These are phyloP conservation scores for Tautogolabrus adspersus DNA, from an alignment of 2,113 vertebrate genomes.

Conservation along the genomic window DNA sequence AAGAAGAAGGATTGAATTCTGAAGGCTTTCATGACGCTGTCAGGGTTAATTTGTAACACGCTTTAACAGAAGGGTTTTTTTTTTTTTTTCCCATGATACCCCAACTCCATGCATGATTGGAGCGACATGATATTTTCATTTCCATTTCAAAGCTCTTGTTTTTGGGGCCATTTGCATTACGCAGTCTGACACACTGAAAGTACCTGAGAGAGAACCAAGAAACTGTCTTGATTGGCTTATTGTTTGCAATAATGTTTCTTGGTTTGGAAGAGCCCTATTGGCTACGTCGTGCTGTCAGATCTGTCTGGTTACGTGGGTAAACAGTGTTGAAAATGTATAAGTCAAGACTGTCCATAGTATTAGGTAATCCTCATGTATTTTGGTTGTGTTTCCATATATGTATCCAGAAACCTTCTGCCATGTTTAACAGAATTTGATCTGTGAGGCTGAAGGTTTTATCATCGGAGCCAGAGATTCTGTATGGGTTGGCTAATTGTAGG, in stretches of 20 bases:
- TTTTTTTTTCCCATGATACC: conserved; percentile 22
- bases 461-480: conserved; percentile 59
- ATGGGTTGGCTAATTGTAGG: conserved; percentile 74
- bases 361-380: conserved; percentile 28
- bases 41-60: conserved; percentile 15
- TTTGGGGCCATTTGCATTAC: conserved; percentile 36
- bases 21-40: background rate
- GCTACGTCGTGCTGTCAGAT: background rate
- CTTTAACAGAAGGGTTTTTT: background rate
- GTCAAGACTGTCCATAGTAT: conserved; percentile 1
- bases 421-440: conserved; percentile 68
- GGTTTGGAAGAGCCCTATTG: conserved; percentile 26
- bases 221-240: conserved; percentile 35
- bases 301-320: background rate
- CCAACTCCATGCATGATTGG: conserved; percentile 6
- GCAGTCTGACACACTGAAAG: conserved; percentile 39
- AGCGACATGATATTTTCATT: conserved; percentile 19
- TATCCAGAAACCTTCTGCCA: conserved; percentile 32
- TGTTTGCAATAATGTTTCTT: background rate
- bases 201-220: conserved; percentile 54
- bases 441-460: conserved; percentile 30
- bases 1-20: conserved; percentile 12
- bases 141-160: conserved; percentile 43
- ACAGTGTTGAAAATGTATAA: background rate
- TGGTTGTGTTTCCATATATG: conserved; percentile 39